Evolutionary conservation across 2,797 vertebrate species (phyloP).

Genomic region (Rhincodon typus): DNA sequence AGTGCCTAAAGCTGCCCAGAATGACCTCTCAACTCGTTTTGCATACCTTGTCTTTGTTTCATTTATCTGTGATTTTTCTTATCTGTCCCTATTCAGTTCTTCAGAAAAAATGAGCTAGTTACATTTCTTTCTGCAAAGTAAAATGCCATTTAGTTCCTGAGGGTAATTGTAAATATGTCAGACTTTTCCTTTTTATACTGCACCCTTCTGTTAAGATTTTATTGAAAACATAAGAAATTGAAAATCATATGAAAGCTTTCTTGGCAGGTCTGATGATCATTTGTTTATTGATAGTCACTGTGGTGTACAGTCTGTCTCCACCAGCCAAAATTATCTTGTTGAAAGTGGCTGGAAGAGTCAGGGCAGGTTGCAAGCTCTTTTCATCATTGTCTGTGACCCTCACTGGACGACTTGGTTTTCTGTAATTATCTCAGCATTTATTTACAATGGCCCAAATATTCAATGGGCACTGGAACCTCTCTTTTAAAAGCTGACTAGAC

Average conservation of each 20-base stretch:
- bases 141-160: background rate
- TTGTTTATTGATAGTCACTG: background rate
- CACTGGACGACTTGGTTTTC: too few species aligned
- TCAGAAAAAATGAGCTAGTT: background rate
- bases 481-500: too few species aligned
- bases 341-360: background rate
- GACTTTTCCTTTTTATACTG: background rate
- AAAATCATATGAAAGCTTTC: background rate
- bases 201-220: background rate
- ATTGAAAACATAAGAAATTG: background rate
- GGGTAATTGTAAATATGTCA: constrained; percentile 5
- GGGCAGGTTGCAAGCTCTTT: background rate
- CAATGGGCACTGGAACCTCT: background rate
- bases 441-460: background rate
- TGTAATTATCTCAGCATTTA: background rate
- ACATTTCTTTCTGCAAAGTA: background rate
- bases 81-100: too few species aligned
- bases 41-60: background rate
- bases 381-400: background rate
- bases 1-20: background rate
- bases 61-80: background rate
- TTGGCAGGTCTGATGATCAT: constrained; percentile 5
- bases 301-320: background rate
- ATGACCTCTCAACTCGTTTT: background rate
- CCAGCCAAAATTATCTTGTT: background rate